phyloP scores from a whole-genome alignment of 2,113 vertebrate genomes.

The Xiphophorus maculatus region DNA sequence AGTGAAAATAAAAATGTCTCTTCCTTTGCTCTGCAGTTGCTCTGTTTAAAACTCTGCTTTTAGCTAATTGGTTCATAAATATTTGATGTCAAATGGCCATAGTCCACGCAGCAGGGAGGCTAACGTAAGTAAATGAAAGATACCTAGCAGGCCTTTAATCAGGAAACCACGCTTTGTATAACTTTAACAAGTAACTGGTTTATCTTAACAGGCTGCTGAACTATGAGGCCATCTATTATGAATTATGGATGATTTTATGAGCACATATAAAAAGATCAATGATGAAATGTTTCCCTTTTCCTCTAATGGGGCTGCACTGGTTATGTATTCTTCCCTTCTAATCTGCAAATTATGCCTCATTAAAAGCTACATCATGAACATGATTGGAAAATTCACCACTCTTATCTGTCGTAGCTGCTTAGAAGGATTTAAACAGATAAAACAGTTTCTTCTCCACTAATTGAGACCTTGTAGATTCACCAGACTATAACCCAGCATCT shows the following conservation, averaged over 20 bases:
- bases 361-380: slow-evolving; percentile 42
- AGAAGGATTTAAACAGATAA: slow-evolving; percentile 24
- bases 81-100: slow-evolving; percentile 31
- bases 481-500: slow-evolving; percentile 5
- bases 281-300: slow-evolving; percentile 60
- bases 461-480: slow-evolving; percentile 30
- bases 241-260: slow-evolving; percentile 64
- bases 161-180: slow-evolving; percentile 4
- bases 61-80: slow-evolving; percentile 45
- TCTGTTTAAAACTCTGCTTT: background rate
- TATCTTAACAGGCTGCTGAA: slow-evolving; percentile 34
- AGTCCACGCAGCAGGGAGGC: background rate
- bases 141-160: slow-evolving; percentile 20
- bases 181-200: slow-evolving; percentile 14
- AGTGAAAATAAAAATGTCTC: slow-evolving; percentile 1
- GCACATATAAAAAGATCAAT: slow-evolving; percentile 56
- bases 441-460: slow-evolving; percentile 37
- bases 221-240: slow-evolving; percentile 39
- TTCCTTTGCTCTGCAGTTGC: background rate
- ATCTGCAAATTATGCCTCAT: slow-evolving; percentile 65
- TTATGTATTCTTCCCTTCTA: slow-evolving; percentile 58
- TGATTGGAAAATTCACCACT: slow-evolving; percentile 33
- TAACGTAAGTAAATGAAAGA: slow-evolving; percentile 9
- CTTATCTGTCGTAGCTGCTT: slow-evolving; percentile 35
- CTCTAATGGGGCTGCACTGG: slow-evolving; percentile 41